Base-by-base conservation (phyloP, 2,888 invertebrate genomes). In the Spisula subtruncata region DNA sequence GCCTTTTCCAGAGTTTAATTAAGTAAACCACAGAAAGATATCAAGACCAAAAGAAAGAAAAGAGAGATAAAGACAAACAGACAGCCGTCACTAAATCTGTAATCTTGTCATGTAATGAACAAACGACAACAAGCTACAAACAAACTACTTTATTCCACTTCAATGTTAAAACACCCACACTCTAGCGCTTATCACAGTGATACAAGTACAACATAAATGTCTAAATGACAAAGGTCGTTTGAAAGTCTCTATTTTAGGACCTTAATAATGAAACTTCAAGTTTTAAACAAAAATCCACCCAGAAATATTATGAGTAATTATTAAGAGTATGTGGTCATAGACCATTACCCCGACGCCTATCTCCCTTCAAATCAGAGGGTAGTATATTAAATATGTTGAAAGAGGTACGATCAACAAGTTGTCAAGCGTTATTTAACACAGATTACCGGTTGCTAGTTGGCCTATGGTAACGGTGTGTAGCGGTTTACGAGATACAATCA, bases 401-500 rank as follows among this genome's bases (percentile, higher is more conserved):
- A 75, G 35, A 18, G 75, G 75, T 35, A 32, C 32, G 32, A 75
- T 75, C 75, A 4, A 32, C 35, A 48, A 51, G 18, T n/a, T 32
- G 66, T 29, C 48, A 75, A 29, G 16, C 51, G 71, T 75, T 75
- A 29, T 75, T 51, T 14, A 51, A 41, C 75, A 75, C 51, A 29
- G 51, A 84, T 75, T 84, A 84, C 41, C 41, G 32, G 84, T 84
- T 84, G 84, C 75, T 75, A 51, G 75, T 41, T 25, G 16, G 48
- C 46, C n/a, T 29, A 20, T 71, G n/a, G 75, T 84, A 84, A 84
- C 75, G 84, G 84, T 51, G 32, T 71, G 66, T 32, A 41, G 60
- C 66, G 35, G n/a, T 46, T n/a, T 83, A 83, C 46, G 46, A 48
- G 84, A 84, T 84, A 84, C 32, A 48, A 84, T 84, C 84, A 32